Percentiles rank a stretch among this genome's conserved stretches.
Conservation (phyloP, 2,797 vertebrate genomes). For the Naso thynnoides region DNA sequence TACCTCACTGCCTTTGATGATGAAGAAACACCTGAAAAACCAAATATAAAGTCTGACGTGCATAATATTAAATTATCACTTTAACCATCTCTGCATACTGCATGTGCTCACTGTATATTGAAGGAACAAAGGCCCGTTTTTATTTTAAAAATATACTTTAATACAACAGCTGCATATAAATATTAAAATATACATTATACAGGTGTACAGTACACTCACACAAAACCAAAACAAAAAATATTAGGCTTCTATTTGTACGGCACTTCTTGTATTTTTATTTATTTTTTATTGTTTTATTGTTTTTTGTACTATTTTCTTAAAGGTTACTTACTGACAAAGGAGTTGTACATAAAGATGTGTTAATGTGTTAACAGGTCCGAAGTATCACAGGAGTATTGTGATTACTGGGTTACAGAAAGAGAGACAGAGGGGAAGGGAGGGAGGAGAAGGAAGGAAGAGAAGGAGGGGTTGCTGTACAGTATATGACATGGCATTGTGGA, state of each 20-base stretch:
- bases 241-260: constrained; percentile 86
- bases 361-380: constrained; percentile 74
- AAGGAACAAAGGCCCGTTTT: constrained; percentile 10
- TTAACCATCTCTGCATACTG: not conserved
- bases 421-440: constrained; percentile 3
- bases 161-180: constrained; percentile 88
- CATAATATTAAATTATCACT: not conserved
- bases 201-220: constrained; percentile 84
- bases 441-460: constrained; percentile 2
- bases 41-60: not conserved
- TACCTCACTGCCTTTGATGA: not conserved
- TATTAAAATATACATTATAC: constrained; percentile 88
- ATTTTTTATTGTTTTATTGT: constrained; percentile 16
- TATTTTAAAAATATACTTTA: constrained; percentile 88
- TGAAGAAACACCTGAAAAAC: not conserved
- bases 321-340: constrained; percentile 75
- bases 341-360: constrained; percentile 74
- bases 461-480: constrained; percentile 71
- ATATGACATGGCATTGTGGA: constrained; percentile 75
- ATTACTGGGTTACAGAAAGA: constrained; percentile 55
- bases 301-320: constrained; percentile 63
- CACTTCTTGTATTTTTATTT: constrained; percentile 79
- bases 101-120: not conserved
- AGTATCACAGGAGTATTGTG: constrained; percentile 66
- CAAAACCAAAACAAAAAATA: constrained; percentile 79